Conservation (phyloP, 2,888 invertebrate genomes). For the Trichopoda pennipes region DNA sequence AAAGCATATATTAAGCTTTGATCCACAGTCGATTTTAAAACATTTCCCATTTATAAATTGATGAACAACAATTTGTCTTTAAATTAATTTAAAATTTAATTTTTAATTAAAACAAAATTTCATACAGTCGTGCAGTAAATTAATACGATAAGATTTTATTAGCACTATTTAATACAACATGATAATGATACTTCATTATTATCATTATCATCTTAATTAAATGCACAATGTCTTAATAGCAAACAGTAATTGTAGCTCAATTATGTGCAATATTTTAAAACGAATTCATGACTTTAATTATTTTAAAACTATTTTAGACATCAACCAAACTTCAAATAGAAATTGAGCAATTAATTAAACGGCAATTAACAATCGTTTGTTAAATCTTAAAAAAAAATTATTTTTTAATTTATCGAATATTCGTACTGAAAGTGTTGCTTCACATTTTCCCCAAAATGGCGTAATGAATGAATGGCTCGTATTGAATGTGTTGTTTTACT, state of each 20-base stretch:
- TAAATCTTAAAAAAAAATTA: constrained; percentile 33
- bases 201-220: neutral
- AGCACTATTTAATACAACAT: neutral
- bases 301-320: constrained; percentile 34
- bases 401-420: neutral
- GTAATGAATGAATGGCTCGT: constrained; percentile 20
- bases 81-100: neutral
- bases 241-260: constrained; percentile 22
- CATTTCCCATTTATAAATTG: neutral
- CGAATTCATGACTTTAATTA: neutral
- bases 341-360: constrained; percentile 67
- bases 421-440: neutral
- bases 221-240: constrained; percentile 7
- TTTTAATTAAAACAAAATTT: constrained; percentile 37
- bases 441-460: constrained; percentile 44
- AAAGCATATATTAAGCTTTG: no score
- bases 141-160: constrained; percentile 13
- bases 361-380: constrained; percentile 63
- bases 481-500: neutral
- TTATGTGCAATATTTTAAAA: constrained; percentile 13
- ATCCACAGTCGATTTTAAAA: neutral
- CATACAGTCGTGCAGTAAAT: constrained; percentile 16
- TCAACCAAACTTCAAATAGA: constrained; percentile 6
- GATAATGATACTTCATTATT: neutral
- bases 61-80: constrained; percentile 9